phyloP scores from a whole-genome alignment of 2,797 vertebrate species.

The Vultur gryphus region DNA sequence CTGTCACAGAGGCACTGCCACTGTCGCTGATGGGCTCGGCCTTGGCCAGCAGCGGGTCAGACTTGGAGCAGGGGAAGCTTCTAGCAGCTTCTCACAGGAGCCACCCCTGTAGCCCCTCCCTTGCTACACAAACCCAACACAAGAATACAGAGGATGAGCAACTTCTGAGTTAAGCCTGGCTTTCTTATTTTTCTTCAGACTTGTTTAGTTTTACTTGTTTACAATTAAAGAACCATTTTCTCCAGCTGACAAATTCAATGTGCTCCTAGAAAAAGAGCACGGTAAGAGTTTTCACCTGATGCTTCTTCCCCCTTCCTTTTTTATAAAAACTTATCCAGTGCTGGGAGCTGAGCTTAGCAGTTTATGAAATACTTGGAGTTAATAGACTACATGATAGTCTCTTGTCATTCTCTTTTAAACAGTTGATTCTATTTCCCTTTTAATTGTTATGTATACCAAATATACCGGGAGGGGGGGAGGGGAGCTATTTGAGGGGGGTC shows the following conservation, averaged over 20 bases:
- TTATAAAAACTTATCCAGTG: not conserved
- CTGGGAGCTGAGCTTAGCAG: not conserved
- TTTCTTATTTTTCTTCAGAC: not conserved
- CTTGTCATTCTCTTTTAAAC: not conserved
- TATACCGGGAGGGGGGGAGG: too few species aligned
- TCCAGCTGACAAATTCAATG: not conserved
- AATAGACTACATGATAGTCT: not conserved
- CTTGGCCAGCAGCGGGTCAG: too few species aligned
- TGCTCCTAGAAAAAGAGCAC: not conserved
- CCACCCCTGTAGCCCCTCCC: too few species aligned
- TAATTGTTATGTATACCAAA: not conserved
- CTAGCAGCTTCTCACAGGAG: too few species aligned
- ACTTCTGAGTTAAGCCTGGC: not conserved
- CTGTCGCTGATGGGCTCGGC: too few species aligned
- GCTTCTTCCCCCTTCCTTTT: not conserved
- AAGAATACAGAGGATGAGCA: not conserved
- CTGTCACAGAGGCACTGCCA: too few species aligned
- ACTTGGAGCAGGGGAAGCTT: too few species aligned
- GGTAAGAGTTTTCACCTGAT: not conserved
- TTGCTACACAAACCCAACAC: too few species aligned
- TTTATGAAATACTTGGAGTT: not conserved
- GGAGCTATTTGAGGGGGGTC: not conserved
- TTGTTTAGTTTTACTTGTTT: not conserved
- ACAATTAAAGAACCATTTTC: not conserved
- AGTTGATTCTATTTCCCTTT: not conserved